Evolutionary conservation across 2,888 invertebrate species (phyloP), one percentile per base, ranked within the genome.

Genomic region (Limenitis camilla): DNA sequence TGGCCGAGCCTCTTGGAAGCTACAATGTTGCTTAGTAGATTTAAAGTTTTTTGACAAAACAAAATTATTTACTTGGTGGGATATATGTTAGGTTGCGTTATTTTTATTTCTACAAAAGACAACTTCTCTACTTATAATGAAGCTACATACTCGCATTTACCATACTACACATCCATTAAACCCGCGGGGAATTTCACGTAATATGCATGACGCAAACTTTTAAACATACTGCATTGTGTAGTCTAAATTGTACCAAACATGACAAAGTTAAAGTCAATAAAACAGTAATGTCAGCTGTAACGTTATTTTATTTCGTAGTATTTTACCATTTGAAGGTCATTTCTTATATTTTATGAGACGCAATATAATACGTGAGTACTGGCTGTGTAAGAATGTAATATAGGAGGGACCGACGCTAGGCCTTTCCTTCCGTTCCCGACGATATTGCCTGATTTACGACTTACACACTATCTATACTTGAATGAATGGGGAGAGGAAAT

Each of bases 391-490:
- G 19, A 39, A 11, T 5, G 36, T 48, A 40, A 30, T 48, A 27
- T 29, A 33, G 35, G 9, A 42, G 43, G 50, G 40, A 11, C 19
- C 8, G 41, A 39, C 11, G 39, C 30, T 38, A 44, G 10, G 30
- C 32, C 33, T 42, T 32, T 39, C 39, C 43, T 43, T 44, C 35
- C 44, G 28, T 33, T 50, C 28, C 27, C 27, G 43, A 45, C 44
- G 39, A 44, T 30, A 40, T 33, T n/a, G n/a, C 33, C 32, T 40
- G 39, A 44, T 40, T 44, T 50, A 44, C 28, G 19, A 19, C 19
- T 19, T 3, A 3, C 19, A 19, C 19, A 19, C 19, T 19, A 19
- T 19, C 19, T 19, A 19, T 19, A 19, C 19, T 19, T 3, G 19
- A 19, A 19, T 19, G 19, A 19, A 19, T 2, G 19, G 3, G 19